These are phyloP conservation scores for Batillaria attramentaria DNA, from an alignment of 1,140 invertebrate genomes.

Conservation along the genomic window DNA sequence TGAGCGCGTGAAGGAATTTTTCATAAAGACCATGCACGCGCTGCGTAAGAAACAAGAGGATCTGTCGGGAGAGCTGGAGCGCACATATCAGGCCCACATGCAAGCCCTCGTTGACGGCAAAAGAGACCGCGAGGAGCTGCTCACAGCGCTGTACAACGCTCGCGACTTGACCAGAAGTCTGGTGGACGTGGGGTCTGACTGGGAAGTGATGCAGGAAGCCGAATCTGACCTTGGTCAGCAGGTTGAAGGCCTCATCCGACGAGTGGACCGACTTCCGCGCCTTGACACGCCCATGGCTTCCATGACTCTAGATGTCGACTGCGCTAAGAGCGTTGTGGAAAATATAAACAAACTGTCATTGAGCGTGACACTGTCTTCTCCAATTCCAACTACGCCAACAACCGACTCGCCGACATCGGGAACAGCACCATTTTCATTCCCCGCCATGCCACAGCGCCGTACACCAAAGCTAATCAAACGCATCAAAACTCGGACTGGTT, in stretches of 20 bases:
- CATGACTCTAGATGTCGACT: slow-evolving; percentile 11
- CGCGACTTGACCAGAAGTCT: slow-evolving; percentile 18
- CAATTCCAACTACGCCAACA: slow-evolving; percentile 13
- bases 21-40: slow-evolving; percentile 23
- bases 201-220: slow-evolving; percentile 21
- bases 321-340: background rate
- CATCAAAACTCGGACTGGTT: slow-evolving; percentile 10
- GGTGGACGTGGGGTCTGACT: slow-evolving; percentile 21
- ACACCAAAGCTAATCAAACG: slow-evolving; percentile 20
- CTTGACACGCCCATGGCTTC: slow-evolving; percentile 9
- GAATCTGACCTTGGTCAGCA: slow-evolving; percentile 23
- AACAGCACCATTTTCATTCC: background rate
- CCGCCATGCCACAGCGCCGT: background rate
- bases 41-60: slow-evolving; percentile 14
- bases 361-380: slow-evolving; percentile 6
- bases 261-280: slow-evolving; percentile 17
- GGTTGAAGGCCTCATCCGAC: slow-evolving; percentile 15
- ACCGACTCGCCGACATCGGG: background rate
- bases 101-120: slow-evolving; percentile 14
- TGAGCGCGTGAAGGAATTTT: slow-evolving; percentile 20
- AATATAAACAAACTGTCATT: background rate
- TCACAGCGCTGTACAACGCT: slow-evolving; percentile 20
- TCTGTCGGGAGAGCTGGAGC: slow-evolving; percentile 13
- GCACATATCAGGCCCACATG: slow-evolving; percentile 13
- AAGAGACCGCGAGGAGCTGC: slow-evolving; percentile 23